Evolutionary conservation across 2,113 vertebrate species (phyloP).

Genomic region (Aldabrachelys gigantea): DNA sequence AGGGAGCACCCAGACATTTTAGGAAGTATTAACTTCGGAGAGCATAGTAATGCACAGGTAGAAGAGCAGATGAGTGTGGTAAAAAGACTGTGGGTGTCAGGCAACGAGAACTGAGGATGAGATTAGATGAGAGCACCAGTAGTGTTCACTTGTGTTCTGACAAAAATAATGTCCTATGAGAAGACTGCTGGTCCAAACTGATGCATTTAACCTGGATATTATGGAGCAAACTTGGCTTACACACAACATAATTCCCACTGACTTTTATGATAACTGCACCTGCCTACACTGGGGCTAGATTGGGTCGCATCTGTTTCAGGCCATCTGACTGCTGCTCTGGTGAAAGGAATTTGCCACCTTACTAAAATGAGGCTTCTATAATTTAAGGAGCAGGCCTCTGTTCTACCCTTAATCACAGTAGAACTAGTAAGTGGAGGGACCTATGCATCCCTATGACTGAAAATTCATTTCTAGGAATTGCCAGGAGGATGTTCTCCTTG

Average conservation of each 20-base stretch:
- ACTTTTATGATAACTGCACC: not conserved
- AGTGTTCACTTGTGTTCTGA: not conserved
- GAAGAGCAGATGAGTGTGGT: not conserved
- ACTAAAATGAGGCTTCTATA: not conserved
- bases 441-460: not conserved
- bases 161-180: not conserved
- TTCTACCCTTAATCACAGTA: not conserved
- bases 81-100: not conserved
- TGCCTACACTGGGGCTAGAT: not conserved
- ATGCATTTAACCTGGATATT: not conserved
- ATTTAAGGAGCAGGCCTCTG: not conserved
- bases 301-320: conserved; percentile 18
- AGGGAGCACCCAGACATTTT: not conserved
- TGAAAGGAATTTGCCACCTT: conserved; percentile 9
- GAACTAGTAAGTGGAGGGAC: not conserved
- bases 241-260: not conserved
- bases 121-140: not conserved
- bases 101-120: not conserved
- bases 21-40: not conserved
- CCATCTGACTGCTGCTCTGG: not conserved
- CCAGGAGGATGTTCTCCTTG: not conserved
- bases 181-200: not conserved
- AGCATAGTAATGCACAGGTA: not conserved
- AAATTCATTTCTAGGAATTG: conserved; percentile 25
- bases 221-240: not conserved